Evolutionary conservation across 2,888 invertebrate genomes (phyloP), one percentile per base, ranked within the genome.

Genomic region (Acrobasis repandana): DNA sequence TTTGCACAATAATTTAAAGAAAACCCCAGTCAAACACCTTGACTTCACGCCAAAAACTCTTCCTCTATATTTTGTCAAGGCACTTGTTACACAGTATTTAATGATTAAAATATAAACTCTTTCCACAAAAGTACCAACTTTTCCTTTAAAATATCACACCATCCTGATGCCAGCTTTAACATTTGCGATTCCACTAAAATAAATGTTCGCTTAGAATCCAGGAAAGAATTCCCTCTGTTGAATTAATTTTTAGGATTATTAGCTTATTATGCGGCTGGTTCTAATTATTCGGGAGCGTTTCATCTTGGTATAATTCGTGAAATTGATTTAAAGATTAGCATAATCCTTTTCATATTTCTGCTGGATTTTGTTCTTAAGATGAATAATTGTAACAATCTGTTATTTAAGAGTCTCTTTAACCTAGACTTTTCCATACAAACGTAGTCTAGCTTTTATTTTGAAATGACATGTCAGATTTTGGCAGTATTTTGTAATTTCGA

Each of bases 181-280:
- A 43, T 54, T 38, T 16, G 43, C 38, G 6, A 14, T 38, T 54
- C 38, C 52, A 38, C 18, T 38, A 20, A 43, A 54, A 38, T 54
- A 38, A 54, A 54, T 54, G 43, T 54, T 28, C 28, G 28, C 14
- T n/a, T 18, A 18, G 38, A 38, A 54, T 20, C 54, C 20, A 5
- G 38, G 38, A 54, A 54, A 54, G 54, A 54, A 67, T 68, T 62
- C 54, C 61, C 64, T 64, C 58, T 56, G 61, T 48, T 60, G 60
- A 61, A 60, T 66, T 69, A 72, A 68, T 68, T 69, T 67, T 51
- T 47, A 47, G 60, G 68, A 65, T 72, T 71, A 73, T 73, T 67
- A 66, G 71, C 70, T 71, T 71, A 72, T 72, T 69, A 67, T 54
- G 54, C 67, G 48, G 33, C 62, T 63, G 60, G 63, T 66, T 64